Evolutionary conservation across 2,113 vertebrate genomes (phyloP), one percentile per base, ranked within the genome.

Genomic region (Notothenia rossii): DNA sequence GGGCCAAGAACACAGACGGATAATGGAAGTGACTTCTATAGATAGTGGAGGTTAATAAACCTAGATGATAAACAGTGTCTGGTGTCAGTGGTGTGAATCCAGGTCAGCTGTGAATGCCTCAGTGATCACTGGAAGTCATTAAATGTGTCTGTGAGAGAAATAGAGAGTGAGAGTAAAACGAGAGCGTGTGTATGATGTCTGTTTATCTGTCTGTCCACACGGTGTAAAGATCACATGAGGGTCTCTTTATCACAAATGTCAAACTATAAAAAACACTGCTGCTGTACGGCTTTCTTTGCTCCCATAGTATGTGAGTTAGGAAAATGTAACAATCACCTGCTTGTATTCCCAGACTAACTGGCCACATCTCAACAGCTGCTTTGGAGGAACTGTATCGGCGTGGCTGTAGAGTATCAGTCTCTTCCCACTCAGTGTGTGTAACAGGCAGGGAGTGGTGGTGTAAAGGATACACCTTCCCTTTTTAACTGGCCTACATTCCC

Each of bases 401-500:
- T 4, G 2, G 46, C 75, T 15, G 60, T 17, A 45, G 69, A 48
- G 58, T 61, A 25, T 79, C 75, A 25, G 18, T 50, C 78, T 56
- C 77, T 76, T 71, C 66, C 58, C 46, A 25, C 74, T 72, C 22
- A 22, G 77, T 55, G 72, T 67, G 46, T 77, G 70, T 43, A 81
- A 71, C 70, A 76, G 45, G 14, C 61, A 13, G 82, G 81, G 81
- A n/a, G 87, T 78, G 82, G 82, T 54, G 72, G 66, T 87, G 91
- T 87, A 90, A 89, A 81, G 69, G 81, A 91, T 89, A 90, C 90
- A 87, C 75, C 88, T 88, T 90, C 92, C 88, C 73, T 77, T 88
- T 92, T 92, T 93, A 93, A 86, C 91, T 89, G 90, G 58, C 87
- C 88, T 89, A 91, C 86, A 90, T 92, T 91, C 88, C 82, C 85